Percentiles rank a stretch among this genome's conserved stretches.
These are phyloP conservation scores for Periophthalmus magnuspinnatus DNA, from an alignment of 2,797 vertebrate species.

Conservation along the genomic window DNA sequence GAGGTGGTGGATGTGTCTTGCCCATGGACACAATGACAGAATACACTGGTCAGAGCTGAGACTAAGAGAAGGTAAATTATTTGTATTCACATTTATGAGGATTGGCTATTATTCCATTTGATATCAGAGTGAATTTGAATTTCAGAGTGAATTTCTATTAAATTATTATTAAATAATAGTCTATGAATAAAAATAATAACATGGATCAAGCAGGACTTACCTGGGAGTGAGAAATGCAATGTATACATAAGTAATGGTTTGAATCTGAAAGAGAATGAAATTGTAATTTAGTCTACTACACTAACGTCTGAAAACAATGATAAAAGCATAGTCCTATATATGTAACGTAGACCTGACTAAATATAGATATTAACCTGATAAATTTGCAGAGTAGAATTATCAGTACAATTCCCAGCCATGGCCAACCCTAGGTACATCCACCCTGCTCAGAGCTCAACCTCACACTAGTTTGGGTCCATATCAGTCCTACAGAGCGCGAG, in stretches of 20 bases:
- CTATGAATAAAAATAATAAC: too few species aligned
- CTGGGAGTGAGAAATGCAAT: constrained; percentile 66
- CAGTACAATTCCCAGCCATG: background rate
- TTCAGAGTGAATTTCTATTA: background rate
- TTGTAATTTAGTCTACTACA: background rate
- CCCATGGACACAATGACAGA: too few species aligned
- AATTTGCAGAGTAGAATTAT: background rate
- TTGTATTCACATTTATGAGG: background rate
- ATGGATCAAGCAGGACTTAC: constrained; percentile 46
- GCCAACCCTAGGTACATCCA: background rate
- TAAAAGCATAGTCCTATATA: too few species aligned
- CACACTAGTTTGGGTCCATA: background rate
- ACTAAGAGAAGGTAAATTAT: background rate
- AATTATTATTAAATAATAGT: background rate
- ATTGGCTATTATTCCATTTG: background rate
- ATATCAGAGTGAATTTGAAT: background rate
- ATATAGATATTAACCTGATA: background rate
- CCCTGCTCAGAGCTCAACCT: background rate
- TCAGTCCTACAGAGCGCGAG: background rate
- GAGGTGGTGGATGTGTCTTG: too few species aligned
- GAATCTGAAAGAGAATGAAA: constrained; percentile 63
- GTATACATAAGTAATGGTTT: constrained; percentile 64
- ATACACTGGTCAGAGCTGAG: too few species aligned
- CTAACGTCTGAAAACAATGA: background rate
- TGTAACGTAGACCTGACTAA: too few species aligned